phyloP scores from a whole-genome alignment of 2,113 vertebrate species.

The Aphyosemion australe region DNA sequence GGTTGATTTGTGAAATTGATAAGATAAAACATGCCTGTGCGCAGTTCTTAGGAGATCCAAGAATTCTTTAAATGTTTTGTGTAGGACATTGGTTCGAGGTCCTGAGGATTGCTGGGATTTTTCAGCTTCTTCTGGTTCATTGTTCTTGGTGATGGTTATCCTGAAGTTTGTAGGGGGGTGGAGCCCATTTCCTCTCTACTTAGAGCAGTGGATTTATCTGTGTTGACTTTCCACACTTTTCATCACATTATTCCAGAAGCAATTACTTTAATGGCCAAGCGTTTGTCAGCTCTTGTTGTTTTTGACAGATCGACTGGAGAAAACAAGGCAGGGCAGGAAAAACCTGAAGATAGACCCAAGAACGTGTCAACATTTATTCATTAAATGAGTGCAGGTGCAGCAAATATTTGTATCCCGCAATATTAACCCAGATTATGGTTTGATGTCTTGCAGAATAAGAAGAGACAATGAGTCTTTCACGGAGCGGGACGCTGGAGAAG shows the following conservation, averaged over 20 bases:
- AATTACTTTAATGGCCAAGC: slow-evolving; percentile 27
- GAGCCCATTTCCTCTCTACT: slow-evolving; percentile 72
- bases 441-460: slow-evolving; percentile 3
- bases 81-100: no score
- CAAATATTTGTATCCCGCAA: neutral
- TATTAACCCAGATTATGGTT: neutral
- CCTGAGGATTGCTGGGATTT: slow-evolving; percentile 15
- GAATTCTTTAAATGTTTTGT: no score
- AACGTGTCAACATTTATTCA: no score
- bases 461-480: slow-evolving; percentile 76
- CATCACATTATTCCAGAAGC: slow-evolving; percentile 35
- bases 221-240: slow-evolving; percentile 62
- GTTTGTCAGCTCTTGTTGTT: slow-evolving; percentile 10
- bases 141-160: slow-evolving; percentile 67
- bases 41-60: no score
- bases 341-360: no score
- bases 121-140: slow-evolving; percentile 58
- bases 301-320: neutral
- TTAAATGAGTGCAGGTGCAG: no score
- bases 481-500: slow-evolving; percentile 77
- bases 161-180: slow-evolving; percentile 53
- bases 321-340: neutral
- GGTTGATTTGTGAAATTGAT: neutral
- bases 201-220: slow-evolving; percentile 57
- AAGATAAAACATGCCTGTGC: neutral